phyloP scores from a whole-genome alignment of 2,888 invertebrate genomes.

The Dynastes tityus region DNA sequence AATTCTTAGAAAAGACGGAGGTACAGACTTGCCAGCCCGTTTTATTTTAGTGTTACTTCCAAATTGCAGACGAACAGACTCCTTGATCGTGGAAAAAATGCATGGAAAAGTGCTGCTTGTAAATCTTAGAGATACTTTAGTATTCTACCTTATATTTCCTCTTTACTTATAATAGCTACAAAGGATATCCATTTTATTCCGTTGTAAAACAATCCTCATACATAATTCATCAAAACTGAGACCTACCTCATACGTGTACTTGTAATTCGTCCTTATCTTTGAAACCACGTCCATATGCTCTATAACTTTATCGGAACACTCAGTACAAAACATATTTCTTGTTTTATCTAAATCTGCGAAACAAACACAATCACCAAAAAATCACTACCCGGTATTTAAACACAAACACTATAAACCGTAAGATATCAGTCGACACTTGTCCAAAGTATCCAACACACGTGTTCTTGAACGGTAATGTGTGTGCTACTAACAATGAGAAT shows the following conservation, averaged over 20 bases:
- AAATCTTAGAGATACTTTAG: no score
- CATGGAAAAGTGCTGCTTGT: no score
- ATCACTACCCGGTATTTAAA: background rate
- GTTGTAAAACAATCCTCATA: background rate
- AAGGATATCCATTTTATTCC: no score
- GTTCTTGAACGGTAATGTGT: slow-evolving; percentile 22
- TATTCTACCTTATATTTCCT: no score
- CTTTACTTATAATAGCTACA: no score
- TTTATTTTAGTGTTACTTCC: background rate
- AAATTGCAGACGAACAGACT: no score
- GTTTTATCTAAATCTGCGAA: background rate
- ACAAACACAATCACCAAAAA: background rate
- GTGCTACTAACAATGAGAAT: slow-evolving; percentile 28
- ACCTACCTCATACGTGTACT: slow-evolving; percentile 66
- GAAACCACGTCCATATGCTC: slow-evolving; percentile 63
- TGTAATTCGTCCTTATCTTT: slow-evolving; percentile 62
- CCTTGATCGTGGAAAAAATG: no score
- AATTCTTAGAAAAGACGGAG: background rate
- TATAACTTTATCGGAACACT: slow-evolving; percentile 63
- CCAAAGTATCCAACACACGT: slow-evolving; percentile 11
- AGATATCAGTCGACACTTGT: slow-evolving; percentile 1
- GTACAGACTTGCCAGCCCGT: background rate
- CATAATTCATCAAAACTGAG: slow-evolving; percentile 27
- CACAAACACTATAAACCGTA: background rate
- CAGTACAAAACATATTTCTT: slow-evolving; percentile 64